phyloP scores from a whole-genome alignment of 2,888 invertebrate genomes.

The Copidosoma aretas region DNA sequence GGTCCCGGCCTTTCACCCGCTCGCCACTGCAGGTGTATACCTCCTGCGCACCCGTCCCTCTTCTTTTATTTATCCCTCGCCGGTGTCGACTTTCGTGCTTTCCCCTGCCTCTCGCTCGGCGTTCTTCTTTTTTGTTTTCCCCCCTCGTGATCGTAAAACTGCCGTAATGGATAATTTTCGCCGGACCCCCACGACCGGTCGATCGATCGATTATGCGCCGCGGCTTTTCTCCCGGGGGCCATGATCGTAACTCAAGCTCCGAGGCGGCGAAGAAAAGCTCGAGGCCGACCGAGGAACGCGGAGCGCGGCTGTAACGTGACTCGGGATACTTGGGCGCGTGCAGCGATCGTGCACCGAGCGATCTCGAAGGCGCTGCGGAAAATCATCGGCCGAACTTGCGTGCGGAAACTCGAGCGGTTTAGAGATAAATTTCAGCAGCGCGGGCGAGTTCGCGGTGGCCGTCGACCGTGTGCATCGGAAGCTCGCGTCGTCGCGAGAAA shows the following conservation, averaged over 20 bases:
- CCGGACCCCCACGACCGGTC: no score
- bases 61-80: not conserved
- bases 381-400: not conserved
- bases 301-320: constrained; percentile 49
- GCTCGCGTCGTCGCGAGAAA: constrained; percentile 3
- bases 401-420: constrained; percentile 22
- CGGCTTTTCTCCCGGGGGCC: not conserved
- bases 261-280: constrained; percentile 6
- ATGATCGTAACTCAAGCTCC: not conserved
- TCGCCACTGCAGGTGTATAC: not conserved
- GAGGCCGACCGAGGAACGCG: constrained; percentile 28
- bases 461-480: not conserved
- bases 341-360: no score
- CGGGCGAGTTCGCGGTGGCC: no score
- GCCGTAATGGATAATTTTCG: no score
- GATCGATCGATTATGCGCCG: no score
- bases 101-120: not conserved
- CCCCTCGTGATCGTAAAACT: no score
- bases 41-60: not conserved
- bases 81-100: not conserved
- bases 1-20: constrained; percentile 30
- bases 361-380: no score
- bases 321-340: constrained; percentile 44
- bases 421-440: constrained; percentile 29
- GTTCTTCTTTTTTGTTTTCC: not conserved